These are phyloP conservation scores for Saturnia pavonia DNA, from an alignment of 2,888 invertebrate species.

Conservation along the genomic window DNA sequence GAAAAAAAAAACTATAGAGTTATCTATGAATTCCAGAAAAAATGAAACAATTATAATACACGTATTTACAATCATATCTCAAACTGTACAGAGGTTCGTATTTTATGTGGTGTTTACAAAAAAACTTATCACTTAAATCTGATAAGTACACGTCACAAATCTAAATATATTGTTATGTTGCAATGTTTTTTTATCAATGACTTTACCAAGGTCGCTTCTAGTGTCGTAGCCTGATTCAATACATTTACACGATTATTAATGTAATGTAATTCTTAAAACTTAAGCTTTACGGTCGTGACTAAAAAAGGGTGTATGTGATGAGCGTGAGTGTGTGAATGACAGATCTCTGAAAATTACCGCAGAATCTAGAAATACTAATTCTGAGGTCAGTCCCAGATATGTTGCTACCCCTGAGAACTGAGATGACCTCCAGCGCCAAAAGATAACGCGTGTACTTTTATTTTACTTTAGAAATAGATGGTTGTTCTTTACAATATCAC, in stretches of 20 bases:
- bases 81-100: not conserved
- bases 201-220: conserved; percentile 1
- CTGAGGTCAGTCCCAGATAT: not conserved
- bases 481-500: too few species aligned
- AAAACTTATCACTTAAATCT: conserved; percentile 9
- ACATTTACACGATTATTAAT: not conserved
- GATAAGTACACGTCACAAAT: not conserved
- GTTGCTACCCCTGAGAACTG: not conserved
- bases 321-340: too few species aligned
- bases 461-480: not conserved
- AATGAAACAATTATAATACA: not conserved
- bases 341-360: not conserved
- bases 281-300: not conserved
- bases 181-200: conserved; percentile 9
- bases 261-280: not conserved
- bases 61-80: not conserved
- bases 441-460: not conserved
- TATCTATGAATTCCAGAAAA: not conserved
- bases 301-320: too few species aligned
- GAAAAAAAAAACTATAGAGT: not conserved
- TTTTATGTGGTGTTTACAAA: not conserved
- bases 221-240: not conserved
- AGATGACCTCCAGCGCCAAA: not conserved
- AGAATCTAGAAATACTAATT: not conserved
- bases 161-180: conserved; percentile 8